Conservation (phyloP, 1,140 invertebrate species). For the Drosophila asahinai region DNA sequence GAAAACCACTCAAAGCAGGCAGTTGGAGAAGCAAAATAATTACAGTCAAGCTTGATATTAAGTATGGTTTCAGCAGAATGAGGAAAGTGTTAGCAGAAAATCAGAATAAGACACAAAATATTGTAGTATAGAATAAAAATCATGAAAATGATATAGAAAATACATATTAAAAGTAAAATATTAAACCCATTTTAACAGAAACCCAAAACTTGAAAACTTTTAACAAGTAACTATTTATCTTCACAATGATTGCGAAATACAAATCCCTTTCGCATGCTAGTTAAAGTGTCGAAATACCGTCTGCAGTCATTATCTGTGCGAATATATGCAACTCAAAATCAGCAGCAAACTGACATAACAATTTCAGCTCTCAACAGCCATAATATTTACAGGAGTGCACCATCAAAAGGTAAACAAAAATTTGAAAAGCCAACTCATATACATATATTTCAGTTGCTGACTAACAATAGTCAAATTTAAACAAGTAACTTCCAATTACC, state of each 20-base stretch:
- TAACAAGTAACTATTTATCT: background rate
- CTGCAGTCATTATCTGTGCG: background rate
- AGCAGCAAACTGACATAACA: slow-evolving; percentile 7
- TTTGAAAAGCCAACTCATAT: no score
- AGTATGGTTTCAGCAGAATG: background rate
- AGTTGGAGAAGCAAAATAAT: background rate
- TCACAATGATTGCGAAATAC: background rate
- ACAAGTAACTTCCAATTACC: background rate
- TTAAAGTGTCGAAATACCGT: background rate
- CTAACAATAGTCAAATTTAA: background rate
- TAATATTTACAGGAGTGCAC: slow-evolving; percentile 9
- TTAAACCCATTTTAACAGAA: background rate
- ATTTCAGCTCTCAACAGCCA: background rate
- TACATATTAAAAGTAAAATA: background rate
- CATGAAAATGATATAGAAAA: background rate
- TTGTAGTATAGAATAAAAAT: background rate
- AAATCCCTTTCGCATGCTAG: slow-evolving; percentile 4
- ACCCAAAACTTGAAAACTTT: background rate
- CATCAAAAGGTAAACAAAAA: slow-evolving; percentile 7
- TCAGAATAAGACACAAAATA: background rate
- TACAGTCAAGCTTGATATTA: background rate
- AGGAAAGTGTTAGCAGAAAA: no score
- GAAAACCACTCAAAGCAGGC: background rate
- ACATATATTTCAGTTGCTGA: background rate
- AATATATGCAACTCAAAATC: background rate